Percentiles rank a stretch among this genome's conserved stretches.
These are phyloP conservation scores for Choreutis nemorana DNA, from an alignment of 2,888 invertebrate genomes.

Conservation along the genomic window DNA sequence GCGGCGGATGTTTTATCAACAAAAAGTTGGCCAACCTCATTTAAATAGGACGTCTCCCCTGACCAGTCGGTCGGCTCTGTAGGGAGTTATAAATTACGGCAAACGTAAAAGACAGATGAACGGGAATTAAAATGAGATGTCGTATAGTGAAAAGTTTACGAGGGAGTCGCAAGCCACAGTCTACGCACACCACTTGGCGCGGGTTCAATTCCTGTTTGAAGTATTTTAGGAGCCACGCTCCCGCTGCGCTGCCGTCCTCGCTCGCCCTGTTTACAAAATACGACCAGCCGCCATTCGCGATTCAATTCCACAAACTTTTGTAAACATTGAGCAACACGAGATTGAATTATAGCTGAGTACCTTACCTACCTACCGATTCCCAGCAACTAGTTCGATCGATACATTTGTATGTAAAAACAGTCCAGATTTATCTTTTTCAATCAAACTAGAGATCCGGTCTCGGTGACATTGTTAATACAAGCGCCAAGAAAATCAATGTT, in stretches of 20 bases:
- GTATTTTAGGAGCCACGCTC: slow-evolving; percentile 56
- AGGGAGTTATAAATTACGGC: slow-evolving; percentile 33
- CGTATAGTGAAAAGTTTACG: slow-evolving; percentile 57
- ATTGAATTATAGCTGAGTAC: too few relatives aligned
- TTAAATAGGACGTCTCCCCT: slow-evolving; percentile 17
- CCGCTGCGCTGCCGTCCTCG: slow-evolving; percentile 24
- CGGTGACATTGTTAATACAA: too few relatives aligned
- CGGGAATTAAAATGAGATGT: slow-evolving; percentile 48
- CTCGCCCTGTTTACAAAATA: slow-evolving; percentile 62
- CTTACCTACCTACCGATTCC: too few relatives aligned
- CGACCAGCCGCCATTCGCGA: slow-evolving; percentile 46
- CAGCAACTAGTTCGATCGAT: too few relatives aligned
- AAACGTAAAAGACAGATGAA: slow-evolving; percentile 41
- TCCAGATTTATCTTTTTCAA: too few relatives aligned
- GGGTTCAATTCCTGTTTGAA: slow-evolving; percentile 59
- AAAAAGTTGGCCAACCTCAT: too few relatives aligned
- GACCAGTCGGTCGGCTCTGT: slow-evolving; percentile 14
- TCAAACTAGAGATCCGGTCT: too few relatives aligned
- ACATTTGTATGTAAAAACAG: too few relatives aligned
- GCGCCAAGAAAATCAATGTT: too few relatives aligned
- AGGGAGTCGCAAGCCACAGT: slow-evolving; percentile 45
- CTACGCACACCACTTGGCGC: slow-evolving; percentile 61
- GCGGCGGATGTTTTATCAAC: too few relatives aligned
- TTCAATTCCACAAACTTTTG: slow-evolving; percentile 53
- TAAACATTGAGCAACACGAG: slow-evolving; percentile 51